These are phyloP conservation scores for Drosophila mayaguana DNA, from an alignment of 2,888 invertebrate genomes.

Conservation along the genomic window DNA sequence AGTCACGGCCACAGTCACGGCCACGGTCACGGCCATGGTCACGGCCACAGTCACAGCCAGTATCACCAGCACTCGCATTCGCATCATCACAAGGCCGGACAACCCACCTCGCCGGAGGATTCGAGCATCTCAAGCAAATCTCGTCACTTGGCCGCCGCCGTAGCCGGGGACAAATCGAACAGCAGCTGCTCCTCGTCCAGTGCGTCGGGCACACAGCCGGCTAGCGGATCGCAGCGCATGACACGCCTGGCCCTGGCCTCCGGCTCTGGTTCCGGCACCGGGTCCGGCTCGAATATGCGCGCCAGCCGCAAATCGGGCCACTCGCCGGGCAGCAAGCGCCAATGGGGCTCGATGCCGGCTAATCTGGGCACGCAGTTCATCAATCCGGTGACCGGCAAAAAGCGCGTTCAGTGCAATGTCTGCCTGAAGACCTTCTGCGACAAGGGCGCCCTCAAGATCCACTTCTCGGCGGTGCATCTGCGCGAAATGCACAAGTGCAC, in stretches of 20 bases:
- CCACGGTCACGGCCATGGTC: constrained; percentile 2
- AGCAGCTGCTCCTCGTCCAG: constrained; percentile 53
- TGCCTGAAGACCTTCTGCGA: constrained; percentile 99
- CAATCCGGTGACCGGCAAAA: constrained; percentile 97
- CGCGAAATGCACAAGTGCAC: constrained; percentile 99
- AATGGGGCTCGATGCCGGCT: constrained; percentile 92
- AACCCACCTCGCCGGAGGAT: constrained; percentile 35
- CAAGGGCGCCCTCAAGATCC: constrained; percentile 99
- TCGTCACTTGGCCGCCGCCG: constrained; percentile 27
- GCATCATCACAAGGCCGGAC: constrained; percentile 25
- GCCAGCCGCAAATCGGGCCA: constrained; percentile 83
- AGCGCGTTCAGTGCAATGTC: constrained; percentile 98
- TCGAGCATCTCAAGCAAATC: constrained; percentile 18
- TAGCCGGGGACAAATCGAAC: constrained; percentile 44
- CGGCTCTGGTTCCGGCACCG: not conserved
- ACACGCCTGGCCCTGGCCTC: constrained; percentile 57
- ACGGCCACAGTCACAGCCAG: constrained; percentile 34
- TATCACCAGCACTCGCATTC: constrained; percentile 61
- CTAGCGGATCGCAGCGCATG: constrained; percentile 64
- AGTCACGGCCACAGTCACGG: constrained; percentile 31
- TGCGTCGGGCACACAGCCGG: constrained; percentile 37
- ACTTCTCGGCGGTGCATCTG: constrained; percentile 99
- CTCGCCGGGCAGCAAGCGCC: constrained; percentile 88
- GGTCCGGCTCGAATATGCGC: constrained; percentile 55
- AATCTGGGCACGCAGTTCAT: constrained; percentile 95